Conservation (phyloP, 2,888 invertebrate genomes). For the Mechanitis messenoides region DNA sequence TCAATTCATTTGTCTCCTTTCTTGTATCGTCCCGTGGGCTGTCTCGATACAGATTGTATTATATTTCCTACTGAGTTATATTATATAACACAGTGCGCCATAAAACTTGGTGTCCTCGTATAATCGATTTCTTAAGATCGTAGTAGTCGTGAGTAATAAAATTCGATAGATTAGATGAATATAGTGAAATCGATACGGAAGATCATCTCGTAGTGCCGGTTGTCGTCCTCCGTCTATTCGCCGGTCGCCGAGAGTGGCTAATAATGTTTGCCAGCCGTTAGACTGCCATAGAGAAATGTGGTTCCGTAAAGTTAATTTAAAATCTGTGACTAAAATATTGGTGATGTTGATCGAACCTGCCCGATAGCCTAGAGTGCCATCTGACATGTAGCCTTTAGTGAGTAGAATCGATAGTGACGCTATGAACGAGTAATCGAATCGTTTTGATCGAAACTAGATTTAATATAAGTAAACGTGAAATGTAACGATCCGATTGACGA, state of each 20-base stretch:
- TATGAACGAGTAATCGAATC: constrained; percentile 71
- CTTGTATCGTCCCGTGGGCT: no score
- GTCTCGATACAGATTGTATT: no score
- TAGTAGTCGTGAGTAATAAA: background rate
- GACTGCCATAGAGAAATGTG: constrained; percentile 4
- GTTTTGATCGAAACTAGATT: constrained; percentile 59
- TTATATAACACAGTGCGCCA: no score
- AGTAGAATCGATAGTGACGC: constrained; percentile 62
- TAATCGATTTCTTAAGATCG: background rate
- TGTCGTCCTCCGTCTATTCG: background rate
- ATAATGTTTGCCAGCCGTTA: constrained; percentile 4
- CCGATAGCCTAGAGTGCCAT: constrained; percentile 70
- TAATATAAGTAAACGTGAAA: constrained; percentile 58
- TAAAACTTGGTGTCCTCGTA: no score
- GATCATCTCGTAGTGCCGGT: background rate
- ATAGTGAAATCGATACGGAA: background rate
- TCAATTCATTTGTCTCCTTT: no score
- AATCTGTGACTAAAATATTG: constrained; percentile 36
- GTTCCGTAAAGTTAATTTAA: background rate
- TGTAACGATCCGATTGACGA: constrained; percentile 36
- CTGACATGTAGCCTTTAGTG: constrained; percentile 68
- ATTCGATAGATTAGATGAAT: background rate
- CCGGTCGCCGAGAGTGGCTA: background rate
- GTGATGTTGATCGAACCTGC: constrained; percentile 46
- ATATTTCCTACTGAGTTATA: no score